Evolutionary conservation across 2,113 vertebrate genomes (phyloP).

Genomic region (Ovis aries): DNA sequence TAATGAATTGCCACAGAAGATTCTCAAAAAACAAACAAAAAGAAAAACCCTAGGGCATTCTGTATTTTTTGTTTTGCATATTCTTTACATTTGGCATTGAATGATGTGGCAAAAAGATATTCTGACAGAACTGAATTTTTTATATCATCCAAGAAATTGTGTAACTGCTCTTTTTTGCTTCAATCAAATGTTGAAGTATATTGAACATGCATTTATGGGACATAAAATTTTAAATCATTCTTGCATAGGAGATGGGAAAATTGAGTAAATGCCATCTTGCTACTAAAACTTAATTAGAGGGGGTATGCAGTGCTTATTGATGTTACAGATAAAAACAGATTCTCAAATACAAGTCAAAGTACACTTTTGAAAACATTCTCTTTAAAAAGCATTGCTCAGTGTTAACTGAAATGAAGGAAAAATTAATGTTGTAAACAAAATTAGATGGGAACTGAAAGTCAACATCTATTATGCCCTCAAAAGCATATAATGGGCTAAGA

Average conservation of each 20-base stretch:
- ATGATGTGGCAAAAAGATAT: slow-evolving; percentile 2
- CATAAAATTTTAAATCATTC: slow-evolving; percentile 54
- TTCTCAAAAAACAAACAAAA: background rate
- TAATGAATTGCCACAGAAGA: background rate
- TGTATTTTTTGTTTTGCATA: background rate
- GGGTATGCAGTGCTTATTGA: background rate
- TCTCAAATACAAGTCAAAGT: slow-evolving; percentile 4
- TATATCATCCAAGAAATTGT: slow-evolving; percentile 37
- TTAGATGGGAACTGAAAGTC: background rate
- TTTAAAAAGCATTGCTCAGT: background rate
- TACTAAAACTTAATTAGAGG: slow-evolving; percentile 52
- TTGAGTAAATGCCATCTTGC: slow-evolving; percentile 35
- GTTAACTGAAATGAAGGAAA: background rate
- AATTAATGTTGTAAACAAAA: slow-evolving; percentile 38
- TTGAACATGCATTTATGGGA: slow-evolving; percentile 22
- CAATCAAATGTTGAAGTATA: slow-evolving; percentile 26
- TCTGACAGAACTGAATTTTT: slow-evolving; percentile 31
- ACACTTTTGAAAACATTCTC: slow-evolving; percentile 6
- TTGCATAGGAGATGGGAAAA: slow-evolving; percentile 38
- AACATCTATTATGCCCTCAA: background rate
- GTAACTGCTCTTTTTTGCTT: slow-evolving; percentile 7
- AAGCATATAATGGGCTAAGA: background rate
- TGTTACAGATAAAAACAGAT: background rate
- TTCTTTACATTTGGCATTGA: background rate
- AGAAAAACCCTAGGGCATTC: background rate